These are phyloP conservation scores for Poeciliopsis infans DNA, from an alignment of 2,797 vertebrate genomes.

Conservation along the genomic window DNA sequence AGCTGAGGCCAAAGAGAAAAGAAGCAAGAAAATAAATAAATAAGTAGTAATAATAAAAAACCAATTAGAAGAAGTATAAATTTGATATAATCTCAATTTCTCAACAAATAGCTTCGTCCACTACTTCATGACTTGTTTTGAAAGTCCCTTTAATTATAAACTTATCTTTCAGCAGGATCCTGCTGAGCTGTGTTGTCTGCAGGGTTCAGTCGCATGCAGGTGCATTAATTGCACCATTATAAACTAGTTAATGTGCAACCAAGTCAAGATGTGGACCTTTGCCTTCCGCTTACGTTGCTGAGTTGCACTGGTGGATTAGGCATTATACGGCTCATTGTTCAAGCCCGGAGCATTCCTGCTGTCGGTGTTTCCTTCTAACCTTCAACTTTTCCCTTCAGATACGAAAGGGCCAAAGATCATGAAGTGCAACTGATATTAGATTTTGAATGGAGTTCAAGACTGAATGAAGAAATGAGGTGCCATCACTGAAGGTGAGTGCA, in stretches of 20 bases:
- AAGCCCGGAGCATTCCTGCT: slow-evolving; percentile 21
- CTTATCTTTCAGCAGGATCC: neutral
- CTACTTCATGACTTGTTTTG: slow-evolving; percentile 5
- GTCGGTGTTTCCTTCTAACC: neutral
- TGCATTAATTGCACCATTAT: slow-evolving; percentile 33
- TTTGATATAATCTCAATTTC: neutral
- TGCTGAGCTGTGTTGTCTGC: slow-evolving; percentile 5
- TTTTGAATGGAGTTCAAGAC: slow-evolving; percentile 50
- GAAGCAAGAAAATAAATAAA: neutral
- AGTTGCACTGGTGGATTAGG: slow-evolving; percentile 65
- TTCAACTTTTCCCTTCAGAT: slow-evolving; percentile 23
- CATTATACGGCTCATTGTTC: slow-evolving; percentile 56
- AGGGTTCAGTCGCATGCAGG: slow-evolving; percentile 27
- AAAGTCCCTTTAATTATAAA: neutral
- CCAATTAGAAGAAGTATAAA: neutral
- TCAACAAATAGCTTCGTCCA: neutral
- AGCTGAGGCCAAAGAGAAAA: neutral
- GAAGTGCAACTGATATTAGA: slow-evolving; percentile 12
- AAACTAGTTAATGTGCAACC: slow-evolving; percentile 73
- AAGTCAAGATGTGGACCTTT: slow-evolving; percentile 58
- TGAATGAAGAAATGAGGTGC: slow-evolving; percentile 27
- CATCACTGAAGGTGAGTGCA: slow-evolving; percentile 53
- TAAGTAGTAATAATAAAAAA: neutral
- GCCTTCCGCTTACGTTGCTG: slow-evolving; percentile 61
- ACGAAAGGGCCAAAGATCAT: slow-evolving; percentile 24